A percentile compares a stretch with the other conserved stretches of the same genome.
phyloP scores from a whole-genome alignment of 2,113 vertebrate genomes.

The Numenius arquata region DNA sequence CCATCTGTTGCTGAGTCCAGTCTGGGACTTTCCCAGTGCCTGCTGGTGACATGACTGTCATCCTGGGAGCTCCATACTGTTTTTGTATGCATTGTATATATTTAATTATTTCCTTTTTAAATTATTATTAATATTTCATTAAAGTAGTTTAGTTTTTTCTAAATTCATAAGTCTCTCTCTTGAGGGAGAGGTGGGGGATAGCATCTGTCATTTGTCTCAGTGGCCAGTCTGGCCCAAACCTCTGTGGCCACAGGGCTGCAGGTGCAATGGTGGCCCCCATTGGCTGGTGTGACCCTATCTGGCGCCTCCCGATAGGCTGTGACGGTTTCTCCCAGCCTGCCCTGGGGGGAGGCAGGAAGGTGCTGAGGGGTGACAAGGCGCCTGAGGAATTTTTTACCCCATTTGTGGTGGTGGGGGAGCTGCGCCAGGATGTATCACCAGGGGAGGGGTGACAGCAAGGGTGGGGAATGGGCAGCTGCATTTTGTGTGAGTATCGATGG shows the following conservation, averaged over 20 bases:
- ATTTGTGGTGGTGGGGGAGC: not conserved
- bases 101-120: not conserved
- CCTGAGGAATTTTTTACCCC: too few relatives aligned
- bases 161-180: too few relatives aligned
- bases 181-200: too few relatives aligned
- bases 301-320: accelerated
- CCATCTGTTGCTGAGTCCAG: too few relatives aligned
- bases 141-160: too few relatives aligned
- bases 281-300: accelerated
- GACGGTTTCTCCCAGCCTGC: not conserved
- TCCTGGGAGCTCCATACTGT: too few relatives aligned
- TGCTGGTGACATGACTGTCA: too few relatives aligned
- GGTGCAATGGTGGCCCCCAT: accelerated
- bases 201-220: too few relatives aligned
- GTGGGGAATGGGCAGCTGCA: accelerated
- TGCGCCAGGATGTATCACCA: accelerated
- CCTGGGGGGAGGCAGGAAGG: not conserved
- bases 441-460: accelerated
- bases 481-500: not conserved
- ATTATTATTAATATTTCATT: too few relatives aligned
- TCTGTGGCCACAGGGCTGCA: accelerated
- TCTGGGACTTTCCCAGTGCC: too few relatives aligned
- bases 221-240: too few relatives aligned
- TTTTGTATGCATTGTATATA: not conserved
- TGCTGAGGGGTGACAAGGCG: too few relatives aligned